Base-by-base conservation (phyloP, 1,140 invertebrate genomes). In the Dendrolimus kikuchii region DNA sequence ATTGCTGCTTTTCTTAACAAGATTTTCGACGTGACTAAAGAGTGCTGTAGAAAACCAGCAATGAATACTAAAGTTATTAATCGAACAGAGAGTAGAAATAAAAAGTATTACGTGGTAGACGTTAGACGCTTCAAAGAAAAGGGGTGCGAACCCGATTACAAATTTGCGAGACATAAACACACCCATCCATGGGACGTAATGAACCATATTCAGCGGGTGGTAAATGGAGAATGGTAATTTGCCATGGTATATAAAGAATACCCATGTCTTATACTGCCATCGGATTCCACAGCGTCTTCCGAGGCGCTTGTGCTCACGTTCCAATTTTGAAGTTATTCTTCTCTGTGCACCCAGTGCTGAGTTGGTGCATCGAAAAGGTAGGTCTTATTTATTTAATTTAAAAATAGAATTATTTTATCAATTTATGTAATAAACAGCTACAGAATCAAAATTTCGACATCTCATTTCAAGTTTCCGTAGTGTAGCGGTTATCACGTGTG, bases 401-500 rank as follows among this genome's bases (percentile, higher is more conserved):
- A 7, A 51, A 40, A 7, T 5, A 39, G 39, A 44, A 44, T 6
- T 37, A 49, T 49, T 7, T 40, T 10, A 49, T 39, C 9, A 8
- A 40, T 4, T 5, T 38, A 39, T 10, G 36, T 10, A 10, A 41
- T n/a, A 1, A 36, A 42, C 7, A n/a, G 10, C 7, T 52, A 49
- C 40, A n/a, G 39, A 41, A 49, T 6, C 3, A 38, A 46, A 66
- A 67, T 67, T 76, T 74, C 57, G 10, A 0, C 7, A 0, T 0
- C 0, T 0, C 0, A 0, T 0, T 0, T n/a, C 43, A 65, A 67
- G 81, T 84, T 86, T 84, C 82, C 81, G 79, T 82, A 84, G 79
- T 86, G 79, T 86, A 83, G 79, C 70, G 81, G 81, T 85, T 87
- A 87, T 87, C 81, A 85, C 81, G 81, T 87, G 84, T 87, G 84